Evolutionary conservation across 92 coral and sea anemone genomes (phyloP), one percentile per base, ranked within the genome.

Genomic region (Parazoanthus darwini): DNA sequence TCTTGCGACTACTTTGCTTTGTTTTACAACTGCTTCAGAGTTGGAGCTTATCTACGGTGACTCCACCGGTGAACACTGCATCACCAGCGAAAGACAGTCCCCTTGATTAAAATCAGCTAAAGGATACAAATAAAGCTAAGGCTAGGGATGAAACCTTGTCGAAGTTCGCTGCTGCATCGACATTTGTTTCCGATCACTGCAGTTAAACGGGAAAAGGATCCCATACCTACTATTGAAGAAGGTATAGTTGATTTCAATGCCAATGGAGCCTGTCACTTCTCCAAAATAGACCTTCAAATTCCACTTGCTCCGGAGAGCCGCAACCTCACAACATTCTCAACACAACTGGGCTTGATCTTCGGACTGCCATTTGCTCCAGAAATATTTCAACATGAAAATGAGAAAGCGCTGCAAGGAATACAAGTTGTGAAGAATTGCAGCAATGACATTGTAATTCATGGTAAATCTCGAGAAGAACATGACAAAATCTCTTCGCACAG

Each of bases 271-370:
- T 37, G 78, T 25, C 81, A 90, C 35, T 94, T 92, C 74, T 86
- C 91, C 80, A 94, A 94, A 50, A 80, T 94, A 33, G 93, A 93
- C 80, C 86, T 92, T 26, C 97, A 92, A 78, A 85, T 92, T 14
- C 90, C 91, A 35, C 88, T 92, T 16, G 88, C 86, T 29, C 93
- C 92, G 26, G 90, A 85, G 8, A 90, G 93, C 70, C 86, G 92
- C 5, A 86, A 88, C 89, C 88, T 89, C 36, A 92, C 93, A 18
- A 92, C 91, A n/a, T 94, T 92, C 83, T 79, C 82, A 51, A 90
- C 93, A 1, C 92, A 91, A 48, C 39, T 77, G 84, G 94, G 96
- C 22, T 83, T 88, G 82, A 88, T 88, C 48, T 91, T 86, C 68
- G 91, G 94, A 58, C 80, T 87, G 74, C 26, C 87, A 13, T 81